Percentiles rank a stretch among this genome's conserved stretches.
These are phyloP conservation scores for Micronycteris hirsuta DNA, from an alignment of 2,113 vertebrate species.

Conservation along the genomic window DNA sequence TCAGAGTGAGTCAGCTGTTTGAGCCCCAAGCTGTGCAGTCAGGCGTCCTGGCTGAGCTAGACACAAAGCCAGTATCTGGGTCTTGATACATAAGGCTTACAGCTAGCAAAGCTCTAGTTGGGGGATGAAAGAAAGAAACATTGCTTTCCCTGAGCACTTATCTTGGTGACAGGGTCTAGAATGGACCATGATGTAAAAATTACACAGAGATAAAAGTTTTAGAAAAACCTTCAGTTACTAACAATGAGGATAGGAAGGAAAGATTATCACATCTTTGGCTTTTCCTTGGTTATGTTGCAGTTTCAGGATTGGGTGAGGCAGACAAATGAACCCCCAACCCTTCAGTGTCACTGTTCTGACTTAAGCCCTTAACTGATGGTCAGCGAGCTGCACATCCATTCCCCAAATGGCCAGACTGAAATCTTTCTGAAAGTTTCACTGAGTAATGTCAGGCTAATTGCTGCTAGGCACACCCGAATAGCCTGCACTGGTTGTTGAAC, in stretches of 20 bases:
- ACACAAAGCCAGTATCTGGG: background rate
- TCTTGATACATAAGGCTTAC: background rate
- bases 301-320: constrained; percentile 25
- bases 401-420: background rate
- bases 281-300: constrained; percentile 2
- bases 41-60: background rate
- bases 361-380: background rate
- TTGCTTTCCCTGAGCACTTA: constrained; percentile 5
- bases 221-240: background rate
- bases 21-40: constrained; percentile 34
- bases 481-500: background rate
- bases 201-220: background rate
- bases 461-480: background rate
- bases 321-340: background rate
- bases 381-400: background rate
- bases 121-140: constrained; percentile 15
- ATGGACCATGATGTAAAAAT: background rate
- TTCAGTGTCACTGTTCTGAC: background rate
- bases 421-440: constrained; percentile 8
- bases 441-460: background rate
- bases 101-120: background rate
- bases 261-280: background rate
- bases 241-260: background rate
- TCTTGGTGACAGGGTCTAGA: constrained; percentile 15
- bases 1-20: constrained; percentile 55